phyloP scores from a whole-genome alignment of 2,888 invertebrate genomes.

The Epicampocera succincta region DNA sequence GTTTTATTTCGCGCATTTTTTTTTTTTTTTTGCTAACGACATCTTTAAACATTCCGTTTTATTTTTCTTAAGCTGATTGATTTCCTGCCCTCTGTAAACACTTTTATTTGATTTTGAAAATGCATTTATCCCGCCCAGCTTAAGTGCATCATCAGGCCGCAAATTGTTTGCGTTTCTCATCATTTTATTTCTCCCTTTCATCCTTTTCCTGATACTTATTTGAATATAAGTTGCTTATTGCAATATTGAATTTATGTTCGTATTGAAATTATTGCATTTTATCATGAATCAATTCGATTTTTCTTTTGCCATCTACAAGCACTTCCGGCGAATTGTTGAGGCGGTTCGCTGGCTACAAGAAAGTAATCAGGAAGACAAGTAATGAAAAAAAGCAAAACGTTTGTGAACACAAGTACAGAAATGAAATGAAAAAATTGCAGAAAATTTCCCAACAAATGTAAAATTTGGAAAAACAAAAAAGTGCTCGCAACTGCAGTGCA shows the following conservation, averaged over 20 bases:
- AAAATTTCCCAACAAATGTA: conserved; percentile 21
- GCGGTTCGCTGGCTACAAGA: conserved; percentile 5
- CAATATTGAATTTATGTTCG: conserved; percentile 36
- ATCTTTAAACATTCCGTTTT: no score
- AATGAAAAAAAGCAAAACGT: neutral
- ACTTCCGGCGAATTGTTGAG: conserved; percentile 45
- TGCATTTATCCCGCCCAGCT: conserved; percentile 8
- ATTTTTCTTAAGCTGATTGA: conserved; percentile 23
- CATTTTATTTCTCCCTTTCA: neutral
- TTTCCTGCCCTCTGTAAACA: conserved; percentile 10
- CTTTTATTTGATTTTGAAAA: conserved; percentile 13
- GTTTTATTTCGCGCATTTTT: no score
- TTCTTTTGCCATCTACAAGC: conserved; percentile 26
- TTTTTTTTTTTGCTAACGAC: neutral
- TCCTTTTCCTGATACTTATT: neutral
- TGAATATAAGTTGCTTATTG: conserved; percentile 15
- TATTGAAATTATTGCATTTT: conserved; percentile 52
- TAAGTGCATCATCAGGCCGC: conserved; percentile 7
- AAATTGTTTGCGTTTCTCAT: neutral
- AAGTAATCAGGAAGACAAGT: neutral
- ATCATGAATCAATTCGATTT: conserved; percentile 48
- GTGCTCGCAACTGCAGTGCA: no score
- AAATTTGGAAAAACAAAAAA: neutral
- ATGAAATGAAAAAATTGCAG: neutral
- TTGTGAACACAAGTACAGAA: neutral